phyloP scores from a whole-genome alignment of 2,797 vertebrate genomes.

The Coreius guichenoti region DNA sequence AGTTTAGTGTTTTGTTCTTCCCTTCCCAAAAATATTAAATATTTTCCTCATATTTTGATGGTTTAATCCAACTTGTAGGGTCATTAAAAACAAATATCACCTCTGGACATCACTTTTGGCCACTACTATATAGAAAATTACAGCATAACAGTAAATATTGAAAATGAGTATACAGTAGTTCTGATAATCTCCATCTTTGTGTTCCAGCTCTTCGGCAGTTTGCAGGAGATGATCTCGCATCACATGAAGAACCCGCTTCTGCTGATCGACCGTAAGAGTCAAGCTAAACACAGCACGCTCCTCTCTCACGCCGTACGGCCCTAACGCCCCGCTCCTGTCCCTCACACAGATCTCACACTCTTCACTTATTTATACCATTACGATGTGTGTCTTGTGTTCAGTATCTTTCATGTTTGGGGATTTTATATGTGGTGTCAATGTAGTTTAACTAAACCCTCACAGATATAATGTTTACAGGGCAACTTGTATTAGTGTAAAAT shows the following conservation, averaged over 20 bases:
- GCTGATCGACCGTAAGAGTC: slow-evolving; percentile 82
- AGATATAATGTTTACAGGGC: not conserved
- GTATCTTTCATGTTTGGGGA: not conserved
- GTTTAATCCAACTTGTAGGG: not conserved
- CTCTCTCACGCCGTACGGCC: slow-evolving; percentile 72
- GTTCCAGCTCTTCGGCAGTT: slow-evolving; percentile 73
- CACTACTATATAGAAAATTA: too few relatives aligned
- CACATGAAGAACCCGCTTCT: slow-evolving; percentile 78
- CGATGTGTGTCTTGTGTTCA: not conserved
- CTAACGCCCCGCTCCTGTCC: slow-evolving; percentile 51
- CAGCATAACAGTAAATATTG: not conserved
- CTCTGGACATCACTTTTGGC: not conserved
- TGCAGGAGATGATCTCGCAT: slow-evolving; percentile 79
- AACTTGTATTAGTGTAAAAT: not conserved
- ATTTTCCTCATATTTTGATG: not conserved
- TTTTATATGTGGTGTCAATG: not conserved
- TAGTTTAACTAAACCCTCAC: not conserved
- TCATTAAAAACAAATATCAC: not conserved
- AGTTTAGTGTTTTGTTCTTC: not conserved
- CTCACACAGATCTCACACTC: too few relatives aligned
- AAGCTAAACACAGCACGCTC: slow-evolving; percentile 77
- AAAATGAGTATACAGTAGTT: not conserved
- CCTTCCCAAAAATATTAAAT: not conserved
- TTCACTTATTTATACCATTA: not conserved
- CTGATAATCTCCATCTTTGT: slow-evolving; percentile 36